Evolutionary conservation across 2,113 vertebrate genomes (phyloP).

Genomic region (Menura novaehollandiae): DNA sequence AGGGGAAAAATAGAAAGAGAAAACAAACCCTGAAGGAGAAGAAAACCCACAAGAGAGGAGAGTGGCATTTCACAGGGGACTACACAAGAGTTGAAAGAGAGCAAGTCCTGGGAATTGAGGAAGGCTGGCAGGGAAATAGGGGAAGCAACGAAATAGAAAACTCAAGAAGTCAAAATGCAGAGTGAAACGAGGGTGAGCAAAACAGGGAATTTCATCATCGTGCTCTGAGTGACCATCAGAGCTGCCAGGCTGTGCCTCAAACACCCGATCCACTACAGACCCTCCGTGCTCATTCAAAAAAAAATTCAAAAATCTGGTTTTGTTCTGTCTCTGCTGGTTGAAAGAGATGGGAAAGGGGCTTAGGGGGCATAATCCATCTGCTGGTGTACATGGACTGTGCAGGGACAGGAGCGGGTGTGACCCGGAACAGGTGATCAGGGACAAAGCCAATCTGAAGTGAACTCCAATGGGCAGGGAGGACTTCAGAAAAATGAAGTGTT

Average conservation of each 20-base stretch:
- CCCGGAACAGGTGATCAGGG: rapidly evolving
- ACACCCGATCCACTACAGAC: rapidly evolving
- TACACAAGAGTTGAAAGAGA: background rate
- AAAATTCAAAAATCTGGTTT: background rate
- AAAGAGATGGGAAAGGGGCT: background rate
- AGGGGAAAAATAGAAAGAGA: background rate
- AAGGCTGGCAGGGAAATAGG: background rate
- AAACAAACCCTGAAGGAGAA: background rate
- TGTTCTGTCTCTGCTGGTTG: background rate
- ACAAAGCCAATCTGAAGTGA: background rate
- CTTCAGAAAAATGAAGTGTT: background rate
- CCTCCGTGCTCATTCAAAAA: too few species aligned
- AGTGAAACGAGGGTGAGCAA: background rate
- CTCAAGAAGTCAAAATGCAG: background rate
- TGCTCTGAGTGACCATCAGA: rapidly evolving
- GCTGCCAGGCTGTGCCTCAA: background rate
- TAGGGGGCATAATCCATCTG: rapidly evolving
- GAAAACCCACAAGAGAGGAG: background rate
- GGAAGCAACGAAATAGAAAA: background rate
- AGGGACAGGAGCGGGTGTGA: background rate
- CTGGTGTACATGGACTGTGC: background rate
- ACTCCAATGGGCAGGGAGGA: background rate
- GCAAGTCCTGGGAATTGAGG: background rate
- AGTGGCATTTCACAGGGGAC: background rate
- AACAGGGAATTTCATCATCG: rapidly evolving